Base-by-base conservation (phyloP, 2,888 invertebrate genomes). In the Exocentrus adspersus region DNA sequence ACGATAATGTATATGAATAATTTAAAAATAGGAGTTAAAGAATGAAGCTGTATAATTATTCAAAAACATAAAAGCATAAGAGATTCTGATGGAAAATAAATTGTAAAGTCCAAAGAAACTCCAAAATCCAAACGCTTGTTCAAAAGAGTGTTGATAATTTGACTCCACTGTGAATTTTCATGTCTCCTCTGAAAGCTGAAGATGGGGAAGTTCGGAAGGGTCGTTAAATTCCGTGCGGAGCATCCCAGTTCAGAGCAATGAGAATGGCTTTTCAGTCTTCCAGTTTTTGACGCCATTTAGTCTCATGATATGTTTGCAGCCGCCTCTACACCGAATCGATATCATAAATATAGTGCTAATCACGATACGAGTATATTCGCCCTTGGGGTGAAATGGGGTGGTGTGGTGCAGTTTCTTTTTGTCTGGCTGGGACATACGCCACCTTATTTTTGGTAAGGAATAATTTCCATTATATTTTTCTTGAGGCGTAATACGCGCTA, bases 361-460 rank as follows among this genome's bases (percentile, higher is more conserved):
- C n/a, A 12, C 12, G 10, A 51, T 37, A 16, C 2, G 21, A 5
- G 1, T 37, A 37, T 28, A 37, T 4, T 20, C n/a, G 24, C 2
- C 17, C 28, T 12, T 12, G 20, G 42, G 20, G 16, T 14, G 56
- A 58, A 54, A 68, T 68, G 68, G 62, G 60, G 48, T 68, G 68
- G 24, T 62, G 65, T n/a, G 68, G 65, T 42, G 19, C 62, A 12
- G 53, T 63, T 4, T 28, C 59, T 9, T 63, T 59, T 56, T 54
- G 68, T 51, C 53, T 65, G 4, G 57, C 54, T 43, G 65, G 61
- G 20, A 56, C 61, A 7, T 65, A 51, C 16, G 59, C 52, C 20
- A 60, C 60, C 24, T 63, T 59, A 30, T 65, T 68, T 45, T 52
- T 60, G 65, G 68, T 68, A 68, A 68, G 68, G 12, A 14, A 6